Percentiles rank a stretch among this genome's conserved stretches.
Conservation (phyloP, 2,113 vertebrate genomes). For the Epinephelus moara region DNA sequence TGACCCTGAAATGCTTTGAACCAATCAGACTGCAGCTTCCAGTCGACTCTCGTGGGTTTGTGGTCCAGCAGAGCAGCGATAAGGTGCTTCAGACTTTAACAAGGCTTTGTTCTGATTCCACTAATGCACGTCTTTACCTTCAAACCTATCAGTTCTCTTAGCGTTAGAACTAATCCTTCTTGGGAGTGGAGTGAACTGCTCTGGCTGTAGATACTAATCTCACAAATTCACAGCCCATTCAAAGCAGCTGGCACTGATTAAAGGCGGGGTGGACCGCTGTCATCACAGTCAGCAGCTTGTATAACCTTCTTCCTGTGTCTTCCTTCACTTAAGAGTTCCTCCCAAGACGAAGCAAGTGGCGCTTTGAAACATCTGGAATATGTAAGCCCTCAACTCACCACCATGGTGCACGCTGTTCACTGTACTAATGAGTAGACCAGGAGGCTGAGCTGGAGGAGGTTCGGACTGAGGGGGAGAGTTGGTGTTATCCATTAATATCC, state of each 20-base stretch:
- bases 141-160: background rate
- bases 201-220: conserved; percentile 61
- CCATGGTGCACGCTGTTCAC: conserved; percentile 7
- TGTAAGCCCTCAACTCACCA: conserved; percentile 79
- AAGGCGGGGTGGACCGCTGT: background rate
- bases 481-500: too few relatives aligned
- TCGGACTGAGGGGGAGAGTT: background rate
- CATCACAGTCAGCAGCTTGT: conserved; percentile 36
- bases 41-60: conserved; percentile 6
- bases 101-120: conserved; percentile 28
- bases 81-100: conserved; percentile 18
- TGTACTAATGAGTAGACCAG: background rate
- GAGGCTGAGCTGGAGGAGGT: conserved; percentile 12
- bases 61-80: conserved; percentile 23
- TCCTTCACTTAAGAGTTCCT: conserved; percentile 78
- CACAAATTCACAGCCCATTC: conserved; percentile 12
- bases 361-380: conserved; percentile 85
- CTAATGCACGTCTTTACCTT: conserved; percentile 31
- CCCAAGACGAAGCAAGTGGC: conserved; percentile 72
- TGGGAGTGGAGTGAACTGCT: conserved; percentile 2
- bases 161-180: conserved; percentile 23
- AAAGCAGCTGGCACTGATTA: conserved; percentile 1
- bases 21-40: conserved; percentile 38
- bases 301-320: conserved; percentile 80
- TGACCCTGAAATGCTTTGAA: conserved; percentile 49